Evolutionary conservation across 2,888 invertebrate genomes (phyloP).

Genomic region (Deladenus siricidicola): DNA sequence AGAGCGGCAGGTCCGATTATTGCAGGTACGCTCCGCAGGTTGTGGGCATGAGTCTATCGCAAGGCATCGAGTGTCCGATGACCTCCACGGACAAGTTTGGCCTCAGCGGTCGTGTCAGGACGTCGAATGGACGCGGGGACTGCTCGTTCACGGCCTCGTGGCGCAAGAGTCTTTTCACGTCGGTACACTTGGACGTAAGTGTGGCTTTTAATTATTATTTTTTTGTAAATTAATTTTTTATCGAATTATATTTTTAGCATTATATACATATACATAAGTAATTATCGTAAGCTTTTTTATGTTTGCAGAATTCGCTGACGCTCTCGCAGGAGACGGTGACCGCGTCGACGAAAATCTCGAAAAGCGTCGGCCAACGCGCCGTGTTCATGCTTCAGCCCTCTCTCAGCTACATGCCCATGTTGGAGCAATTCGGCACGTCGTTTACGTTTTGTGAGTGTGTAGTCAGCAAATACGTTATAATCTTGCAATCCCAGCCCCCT

Average conservation of each 20-base stretch:
- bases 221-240: too few relatives aligned
- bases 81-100: slow-evolving; percentile 42
- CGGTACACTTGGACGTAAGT: slow-evolving; percentile 37
- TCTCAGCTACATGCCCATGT: slow-evolving; percentile 35
- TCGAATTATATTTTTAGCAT: too few relatives aligned
- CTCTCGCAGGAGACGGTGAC: slow-evolving; percentile 32
- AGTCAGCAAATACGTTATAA: too few relatives aligned
- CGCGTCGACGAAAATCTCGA: slow-evolving; percentile 24
- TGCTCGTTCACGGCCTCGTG: slow-evolving; percentile 40
- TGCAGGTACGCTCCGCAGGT: slow-evolving; percentile 39
- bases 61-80: slow-evolving; percentile 43
- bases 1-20: too few relatives aligned
- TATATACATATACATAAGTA: too few relatives aligned
- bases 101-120: slow-evolving; percentile 38
- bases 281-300: too few relatives aligned
- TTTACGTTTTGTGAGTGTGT: slow-evolving; percentile 31
- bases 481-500: too few relatives aligned
- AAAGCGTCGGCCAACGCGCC: slow-evolving; percentile 28
- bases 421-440: slow-evolving; percentile 31
- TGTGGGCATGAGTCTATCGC: slow-evolving; percentile 39
- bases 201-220: too few relatives aligned
- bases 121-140: slow-evolving; percentile 48
- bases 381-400: slow-evolving; percentile 44
- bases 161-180: slow-evolving; percentile 35
- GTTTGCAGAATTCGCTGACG: slow-evolving; percentile 34